Evolutionary conservation across 1,140 invertebrate genomes (phyloP).

Genomic region (Diachasmimorpha longicaudata): DNA sequence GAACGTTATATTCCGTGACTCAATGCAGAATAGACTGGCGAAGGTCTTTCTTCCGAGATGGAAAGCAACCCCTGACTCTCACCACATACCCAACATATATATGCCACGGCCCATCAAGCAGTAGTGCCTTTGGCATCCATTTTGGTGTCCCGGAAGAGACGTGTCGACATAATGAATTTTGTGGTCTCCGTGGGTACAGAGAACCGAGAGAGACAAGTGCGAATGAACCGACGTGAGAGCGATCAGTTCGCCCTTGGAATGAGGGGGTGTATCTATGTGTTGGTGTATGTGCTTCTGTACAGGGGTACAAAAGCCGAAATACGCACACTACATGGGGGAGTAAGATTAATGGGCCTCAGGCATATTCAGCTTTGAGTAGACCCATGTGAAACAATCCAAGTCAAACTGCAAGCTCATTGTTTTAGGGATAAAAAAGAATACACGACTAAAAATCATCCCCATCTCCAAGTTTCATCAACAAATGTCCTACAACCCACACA

Average conservation of each 20-base stretch:
- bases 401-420: neutral
- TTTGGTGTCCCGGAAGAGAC: neutral
- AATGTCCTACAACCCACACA: too few relatives aligned
- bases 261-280: too few relatives aligned
- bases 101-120: neutral
- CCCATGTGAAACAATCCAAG: neutral
- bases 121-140: neutral
- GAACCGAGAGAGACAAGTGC: neutral
- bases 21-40: neutral
- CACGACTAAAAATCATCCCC: too few relatives aligned
- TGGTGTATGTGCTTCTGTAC: neutral
- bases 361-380: neutral
- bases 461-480: too few relatives aligned
- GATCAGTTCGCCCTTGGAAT: neutral
- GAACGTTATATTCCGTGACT: neutral
- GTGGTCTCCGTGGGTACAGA: neutral
- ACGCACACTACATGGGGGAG: neutral
- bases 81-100: neutral
- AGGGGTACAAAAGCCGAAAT: neutral
- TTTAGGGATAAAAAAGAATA: too few relatives aligned
- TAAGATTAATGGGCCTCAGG: neutral
- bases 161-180: constrained; percentile 2
- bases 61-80: neutral
- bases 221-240: neutral
- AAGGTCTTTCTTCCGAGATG: neutral